Evolutionary conservation across 2,113 vertebrate species (phyloP), one percentile per base, ranked within the genome.

Genomic region (Theropithecus gelada): DNA sequence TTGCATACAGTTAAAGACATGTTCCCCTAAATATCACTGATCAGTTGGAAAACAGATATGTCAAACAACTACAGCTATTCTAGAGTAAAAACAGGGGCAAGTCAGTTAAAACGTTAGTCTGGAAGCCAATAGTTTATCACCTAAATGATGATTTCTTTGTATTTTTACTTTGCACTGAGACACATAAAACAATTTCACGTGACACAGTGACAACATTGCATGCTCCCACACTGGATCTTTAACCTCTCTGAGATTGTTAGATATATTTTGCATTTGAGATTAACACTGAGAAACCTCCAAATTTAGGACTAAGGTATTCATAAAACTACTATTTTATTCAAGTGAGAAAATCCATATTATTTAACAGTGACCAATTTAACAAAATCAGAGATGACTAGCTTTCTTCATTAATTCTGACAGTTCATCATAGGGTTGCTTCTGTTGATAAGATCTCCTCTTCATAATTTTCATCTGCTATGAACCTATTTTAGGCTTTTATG

Each of bases 111-210:
- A 98, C 97, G 86, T 98, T 98, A 98, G 94, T 98, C 97, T 98
- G 83, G 82, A 98, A 98, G 96, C 93, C 92, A 95, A 96, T 75
- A 98, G 96, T 98, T 99, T 98, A 98, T 98, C 97, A 99, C 95
- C 97, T 97, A 97, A 97, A 97, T 98, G 98, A 98, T 98, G 97
- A 98, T 98, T 98, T 98, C 93, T 98, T 98, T 98, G 97, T 97
- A 98, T 98, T 98, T 98, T 98, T 97, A 97, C 96, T 98, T 98
- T 97, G 75, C 96, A 97, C 78, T 87, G 94, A 98, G 97, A 98
- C 97, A 93, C 82, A 97, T 95, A 98, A 98, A 98, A 98, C 86
- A 98, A 98, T 98, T 98, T 95, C 94, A 97, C 32, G 97, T 97
- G 98, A 98, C 98, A 98, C 66, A 59, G 95, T 98, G 98, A 98